Percentiles rank a stretch among this genome's conserved stretches.
Conservation (phyloP, 2,113 vertebrate species). For the Rissa tridactyla region DNA sequence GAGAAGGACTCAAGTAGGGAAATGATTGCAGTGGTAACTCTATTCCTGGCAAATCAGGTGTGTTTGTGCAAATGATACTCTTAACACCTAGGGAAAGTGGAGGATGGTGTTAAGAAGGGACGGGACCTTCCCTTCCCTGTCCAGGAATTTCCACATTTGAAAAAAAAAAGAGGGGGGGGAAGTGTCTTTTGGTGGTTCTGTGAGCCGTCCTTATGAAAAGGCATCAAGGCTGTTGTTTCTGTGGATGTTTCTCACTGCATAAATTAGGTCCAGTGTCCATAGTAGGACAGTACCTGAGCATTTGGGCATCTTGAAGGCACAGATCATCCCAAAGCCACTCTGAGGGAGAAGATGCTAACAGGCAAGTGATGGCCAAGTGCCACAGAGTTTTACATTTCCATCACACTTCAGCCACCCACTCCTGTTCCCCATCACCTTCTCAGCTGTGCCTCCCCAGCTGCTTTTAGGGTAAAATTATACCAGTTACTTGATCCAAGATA, state of each 20-base stretch:
- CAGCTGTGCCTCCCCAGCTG: background rate
- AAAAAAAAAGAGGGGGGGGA: background rate
- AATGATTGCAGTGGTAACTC: background rate
- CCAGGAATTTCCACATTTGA: background rate
- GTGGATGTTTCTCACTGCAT: background rate
- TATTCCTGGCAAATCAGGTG: background rate
- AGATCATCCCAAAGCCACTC: background rate
- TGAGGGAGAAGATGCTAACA: background rate
- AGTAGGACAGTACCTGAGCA: background rate
- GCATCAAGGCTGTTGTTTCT: background rate
- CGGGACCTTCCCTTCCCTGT: background rate
- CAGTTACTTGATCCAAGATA: background rate
- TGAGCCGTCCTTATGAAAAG: background rate
- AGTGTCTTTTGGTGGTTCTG: background rate
- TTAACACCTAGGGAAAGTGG: background rate
- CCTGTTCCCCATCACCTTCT: background rate
- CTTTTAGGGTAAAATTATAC: background rate
- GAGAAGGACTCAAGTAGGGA: background rate
- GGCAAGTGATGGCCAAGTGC: background rate
- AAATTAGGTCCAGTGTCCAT: background rate
- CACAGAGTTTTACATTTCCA: background rate
- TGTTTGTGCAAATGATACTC: background rate
- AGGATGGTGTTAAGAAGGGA: background rate
- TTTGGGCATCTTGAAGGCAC: background rate
- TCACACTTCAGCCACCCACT: background rate